A percentile compares a stretch with the other conserved stretches of the same genome.
Conservation (phyloP, 1,140 invertebrate species). For the Arctopsyche grandis region DNA sequence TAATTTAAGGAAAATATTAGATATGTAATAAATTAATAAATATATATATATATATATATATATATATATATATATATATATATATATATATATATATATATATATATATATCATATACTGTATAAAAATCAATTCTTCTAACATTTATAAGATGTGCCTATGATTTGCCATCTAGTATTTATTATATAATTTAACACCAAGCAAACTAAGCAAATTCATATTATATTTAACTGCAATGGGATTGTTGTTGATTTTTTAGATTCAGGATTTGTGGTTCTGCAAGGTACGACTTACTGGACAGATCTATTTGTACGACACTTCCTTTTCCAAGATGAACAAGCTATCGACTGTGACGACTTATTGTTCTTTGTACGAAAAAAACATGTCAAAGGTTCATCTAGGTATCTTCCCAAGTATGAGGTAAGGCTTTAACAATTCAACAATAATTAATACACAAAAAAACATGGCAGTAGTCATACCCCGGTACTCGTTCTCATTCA, state of each 20-base stretch:
- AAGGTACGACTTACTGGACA: conserved; percentile 95
- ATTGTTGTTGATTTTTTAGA: conserved; percentile 68
- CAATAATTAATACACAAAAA: background rate
- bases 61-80: background rate
- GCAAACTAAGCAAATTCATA: background rate
- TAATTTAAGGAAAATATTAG: too few relatives aligned
- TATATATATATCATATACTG: too few relatives aligned
- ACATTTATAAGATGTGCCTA: background rate
- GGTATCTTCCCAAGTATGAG: conserved; percentile 89
- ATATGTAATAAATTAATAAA: too few relatives aligned
- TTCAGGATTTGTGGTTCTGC: conserved; percentile 88
- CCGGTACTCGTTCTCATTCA: background rate
- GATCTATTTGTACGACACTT: conserved; percentile 95
- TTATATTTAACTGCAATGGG: background rate
- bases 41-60: too few relatives aligned
- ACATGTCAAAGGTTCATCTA: conserved; percentile 84
- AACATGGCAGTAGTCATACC: conserved; percentile 22
- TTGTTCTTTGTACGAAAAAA: conserved; percentile 96
- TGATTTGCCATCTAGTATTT: background rate
- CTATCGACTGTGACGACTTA: conserved; percentile 93
- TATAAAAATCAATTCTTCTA: conserved; percentile 16
- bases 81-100: background rate
- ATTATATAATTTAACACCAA: background rate
- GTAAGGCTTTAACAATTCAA: conserved; percentile 64
- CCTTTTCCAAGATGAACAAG: conserved; percentile 82